Evolutionary conservation across 2,888 invertebrate genomes (phyloP).

Genomic region (Agapostemon virescens): DNA sequence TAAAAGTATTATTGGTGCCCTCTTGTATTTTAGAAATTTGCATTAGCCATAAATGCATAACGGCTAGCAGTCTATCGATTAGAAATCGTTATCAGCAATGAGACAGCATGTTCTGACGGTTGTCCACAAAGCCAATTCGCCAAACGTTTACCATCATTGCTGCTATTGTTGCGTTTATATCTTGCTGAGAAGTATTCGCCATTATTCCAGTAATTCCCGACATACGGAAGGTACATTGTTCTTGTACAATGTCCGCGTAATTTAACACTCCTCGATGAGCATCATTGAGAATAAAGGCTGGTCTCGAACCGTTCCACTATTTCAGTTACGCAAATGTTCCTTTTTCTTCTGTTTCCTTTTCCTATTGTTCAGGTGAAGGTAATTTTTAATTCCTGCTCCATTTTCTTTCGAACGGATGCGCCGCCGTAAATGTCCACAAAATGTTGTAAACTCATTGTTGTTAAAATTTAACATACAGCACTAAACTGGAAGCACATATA

Average conservation of each 20-base stretch:
- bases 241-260: conserved; percentile 63
- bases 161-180: conserved; percentile 44
- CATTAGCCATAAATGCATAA: too few relatives aligned
- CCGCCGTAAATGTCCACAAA: not conserved
- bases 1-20: too few relatives aligned
- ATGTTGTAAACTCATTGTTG: not conserved
- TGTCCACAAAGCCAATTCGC: conserved; percentile 17
- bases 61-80: not conserved
- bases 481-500: not conserved
- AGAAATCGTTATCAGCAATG: not conserved
- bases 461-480: not conserved
- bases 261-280: conserved; percentile 61
- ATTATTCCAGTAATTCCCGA: conserved; percentile 56
- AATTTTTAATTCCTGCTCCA: conserved; percentile 35
- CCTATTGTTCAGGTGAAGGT: conserved; percentile 32
- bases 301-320: conserved; percentile 54
- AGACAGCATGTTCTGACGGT: not conserved
- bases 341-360: conserved; percentile 27
- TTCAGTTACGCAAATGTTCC: conserved; percentile 53
- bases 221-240: conserved; percentile 60
- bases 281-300: conserved; percentile 54
- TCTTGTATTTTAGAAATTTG: too few relatives aligned
- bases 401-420: not conserved
- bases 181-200: conserved; percentile 30
- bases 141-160: conserved; percentile 26